Evolutionary conservation across 2,797 vertebrate genomes (phyloP).

Genomic region (Iguana delicatissima): DNA sequence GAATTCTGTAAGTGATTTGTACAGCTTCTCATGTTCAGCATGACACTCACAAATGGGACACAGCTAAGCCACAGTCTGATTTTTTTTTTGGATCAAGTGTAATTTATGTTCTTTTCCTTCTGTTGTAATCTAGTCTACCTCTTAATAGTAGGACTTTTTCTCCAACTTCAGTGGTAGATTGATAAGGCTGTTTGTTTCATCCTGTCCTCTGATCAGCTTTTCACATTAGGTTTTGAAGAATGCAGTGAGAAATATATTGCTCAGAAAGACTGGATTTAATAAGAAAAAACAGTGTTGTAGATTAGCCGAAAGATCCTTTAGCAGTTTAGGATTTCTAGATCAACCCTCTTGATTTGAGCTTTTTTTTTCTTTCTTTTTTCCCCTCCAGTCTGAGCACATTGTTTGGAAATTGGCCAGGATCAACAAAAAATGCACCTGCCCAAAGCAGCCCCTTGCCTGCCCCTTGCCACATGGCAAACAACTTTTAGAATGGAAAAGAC

Average conservation of each 20-base stretch:
- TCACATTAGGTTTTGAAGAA: background rate
- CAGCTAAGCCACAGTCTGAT: conserved; percentile 65
- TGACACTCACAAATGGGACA: conserved; percentile 59
- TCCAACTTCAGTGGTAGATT: background rate
- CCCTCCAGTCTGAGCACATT: background rate
- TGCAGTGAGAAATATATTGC: background rate
- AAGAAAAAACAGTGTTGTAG: background rate
- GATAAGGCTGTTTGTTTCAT: conserved; percentile 17
- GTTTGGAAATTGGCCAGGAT: background rate
- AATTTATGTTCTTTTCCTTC: conserved; percentile 47
- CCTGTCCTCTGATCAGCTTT: background rate
- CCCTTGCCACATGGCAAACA: background rate
- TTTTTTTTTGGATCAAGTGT: conserved; percentile 65
- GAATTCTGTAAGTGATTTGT: conserved; percentile 57
- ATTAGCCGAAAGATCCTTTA: background rate
- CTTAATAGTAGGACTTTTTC: background rate
- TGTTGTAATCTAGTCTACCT: background rate
- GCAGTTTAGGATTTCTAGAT: background rate
- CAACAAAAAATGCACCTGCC: background rate
- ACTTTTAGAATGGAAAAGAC: background rate
- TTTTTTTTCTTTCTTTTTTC: no score
- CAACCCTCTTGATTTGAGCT: background rate
- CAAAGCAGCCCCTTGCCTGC: background rate
- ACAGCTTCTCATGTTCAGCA: conserved; percentile 64
- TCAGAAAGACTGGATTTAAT: background rate